Conservation (phyloP, 2,888 invertebrate species). For the Tholera decimalis region DNA sequence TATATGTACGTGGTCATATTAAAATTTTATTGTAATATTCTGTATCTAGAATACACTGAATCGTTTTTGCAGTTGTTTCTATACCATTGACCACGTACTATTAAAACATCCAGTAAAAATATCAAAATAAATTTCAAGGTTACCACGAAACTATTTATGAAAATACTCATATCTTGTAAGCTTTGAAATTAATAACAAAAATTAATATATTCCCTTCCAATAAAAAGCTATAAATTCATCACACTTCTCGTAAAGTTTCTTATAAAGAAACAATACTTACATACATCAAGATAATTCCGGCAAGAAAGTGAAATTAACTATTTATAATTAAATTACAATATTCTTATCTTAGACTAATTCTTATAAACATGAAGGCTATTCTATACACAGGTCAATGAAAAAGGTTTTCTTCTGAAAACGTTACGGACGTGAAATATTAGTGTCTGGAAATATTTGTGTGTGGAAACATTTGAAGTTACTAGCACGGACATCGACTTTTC, state of each 20-base stretch:
- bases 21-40: too few species aligned
- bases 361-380: slow-evolving; percentile 64
- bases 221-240: background rate
- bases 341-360: slow-evolving; percentile 50
- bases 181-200: too few species aligned
- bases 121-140: too few species aligned
- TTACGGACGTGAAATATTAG: slow-evolving; percentile 40
- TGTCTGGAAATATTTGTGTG: background rate
- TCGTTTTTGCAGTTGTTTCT: too few species aligned
- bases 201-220: background rate
- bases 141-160: too few species aligned
- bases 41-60: too few species aligned
- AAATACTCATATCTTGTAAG: too few species aligned
- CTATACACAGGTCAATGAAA: slow-evolving; percentile 67
- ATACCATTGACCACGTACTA: too few species aligned
- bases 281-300: slow-evolving; percentile 66
- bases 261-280: slow-evolving; percentile 71
- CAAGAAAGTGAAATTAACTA: slow-evolving; percentile 56
- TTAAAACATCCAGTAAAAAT: too few species aligned
- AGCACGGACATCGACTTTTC: too few species aligned
- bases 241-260: slow-evolving; percentile 29
- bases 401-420: slow-evolving; percentile 31
- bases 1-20: too few species aligned
- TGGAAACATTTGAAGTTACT: background rate
- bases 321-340: slow-evolving; percentile 58